Evolutionary conservation across 1,140 invertebrate genomes (phyloP), one percentile per base, ranked within the genome.

Genomic region (Sminthurinus signatus): DNA sequence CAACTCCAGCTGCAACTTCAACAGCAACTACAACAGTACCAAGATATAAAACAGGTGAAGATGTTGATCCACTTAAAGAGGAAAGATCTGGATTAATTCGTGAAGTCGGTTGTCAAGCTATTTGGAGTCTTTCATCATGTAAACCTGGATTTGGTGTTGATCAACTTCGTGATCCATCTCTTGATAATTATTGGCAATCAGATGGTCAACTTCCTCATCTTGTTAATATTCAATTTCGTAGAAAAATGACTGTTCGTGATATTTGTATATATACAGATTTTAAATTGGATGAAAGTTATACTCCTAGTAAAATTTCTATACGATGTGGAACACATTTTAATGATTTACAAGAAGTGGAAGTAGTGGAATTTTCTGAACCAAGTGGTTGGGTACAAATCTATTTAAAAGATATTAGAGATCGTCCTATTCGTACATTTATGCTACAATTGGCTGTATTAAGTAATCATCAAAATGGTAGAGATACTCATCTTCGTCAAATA

Each of bases 131-230:
- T 28, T 98, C 94, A 1, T 97, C 94, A 27, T 98, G 95, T 75
- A 99, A 99, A 84, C 91, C 93, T 77, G 91, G 95, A 51, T 97
- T 96, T 83, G 96, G 96, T 27, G 95, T 99, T 15, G 93, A 98
- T 75, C 95, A 98, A 75, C 76, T 99, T 23, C 78, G 94, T 67
- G 95, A 98, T 77, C 90, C 96, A 77, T 88, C 89, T 57, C 86
- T 91, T 73, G 96, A 98, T 70, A 97, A 93, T 1, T 99, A 97
- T 77, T 99, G 96, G 96, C 96, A 99, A 75, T 98, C 95, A 0
- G 96, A 99, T 80, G 96, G 96, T 0, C 93, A 96, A 72, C 82
- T 98, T 63, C 96, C 96, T 5, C 96, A 99, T 79, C 80, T 97
- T 66, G 92, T 99, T 0, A 99, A 98, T 75, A 96, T 99, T 68